Evolutionary conservation across 2,797 vertebrate species (phyloP), one percentile per base, ranked within the genome.

Genomic region (Sebastes vulpes): DNA sequence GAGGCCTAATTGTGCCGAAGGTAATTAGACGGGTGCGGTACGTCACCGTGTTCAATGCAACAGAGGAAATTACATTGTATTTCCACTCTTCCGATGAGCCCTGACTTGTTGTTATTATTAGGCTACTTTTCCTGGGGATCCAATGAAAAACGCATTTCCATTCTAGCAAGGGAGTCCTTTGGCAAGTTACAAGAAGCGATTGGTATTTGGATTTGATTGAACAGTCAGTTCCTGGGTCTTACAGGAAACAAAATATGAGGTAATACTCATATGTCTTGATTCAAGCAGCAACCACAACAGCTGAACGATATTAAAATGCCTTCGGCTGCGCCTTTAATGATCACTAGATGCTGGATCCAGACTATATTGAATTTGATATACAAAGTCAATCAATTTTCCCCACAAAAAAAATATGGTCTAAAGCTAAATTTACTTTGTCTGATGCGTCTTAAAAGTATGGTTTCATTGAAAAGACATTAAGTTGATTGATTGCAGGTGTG

Each of bases 21-120:
- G 72, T 88, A 80, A 93, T 92, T 89, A 77, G 84, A 87, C 10
- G 6, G 65, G 65, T 25, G 48, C 7, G 0, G 5, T 72, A 65
- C 18, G 57, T 85, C 79, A 83, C 46, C 0, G 4, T 48, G 38
- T 81, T 81, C 3, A 53, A 38, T 57, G 28, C 69, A 74, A 56
- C 25, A 64, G 67, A 81, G 83, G 76, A 87, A 85, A 87, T 88
- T 68, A 75, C 14, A 61, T 54, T 11, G 28, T 10, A 65, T 77
- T 84, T 83, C 69, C n/a, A 8, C 23, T 61, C 79, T 75, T 56
- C 65, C 9, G 58, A 21, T 77, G 52, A 83, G 73, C 54, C 26
- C 6, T 42, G 65, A 42, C 23, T 77, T 11, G 21, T 59, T 57
- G 28, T 84, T 65, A 75, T 77, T 58, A 79, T 78, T 61, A 9